Conservation (phyloP, 2,888 invertebrate genomes). For the Hirtodrosophila confusa region DNA sequence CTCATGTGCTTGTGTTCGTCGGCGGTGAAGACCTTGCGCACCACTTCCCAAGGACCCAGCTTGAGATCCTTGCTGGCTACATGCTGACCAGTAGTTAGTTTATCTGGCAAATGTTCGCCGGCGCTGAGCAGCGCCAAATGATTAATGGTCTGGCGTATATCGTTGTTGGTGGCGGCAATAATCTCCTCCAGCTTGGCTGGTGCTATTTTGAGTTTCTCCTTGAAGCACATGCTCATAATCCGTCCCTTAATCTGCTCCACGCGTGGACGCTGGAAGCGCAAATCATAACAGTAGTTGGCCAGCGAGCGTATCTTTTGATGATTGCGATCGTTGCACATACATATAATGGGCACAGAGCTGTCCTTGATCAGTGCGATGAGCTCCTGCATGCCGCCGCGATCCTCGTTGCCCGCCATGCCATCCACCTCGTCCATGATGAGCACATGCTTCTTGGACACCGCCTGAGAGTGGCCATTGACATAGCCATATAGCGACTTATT, state of each 20-base stretch:
- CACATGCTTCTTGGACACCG: constrained; percentile 91
- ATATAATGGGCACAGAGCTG: constrained; percentile 94
- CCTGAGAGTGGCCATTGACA: constrained; percentile 86
- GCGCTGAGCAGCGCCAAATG: constrained; percentile 93
- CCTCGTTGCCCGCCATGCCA: constrained; percentile 99
- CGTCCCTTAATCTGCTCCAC: constrained; percentile 96
- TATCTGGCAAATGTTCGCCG: constrained; percentile 83
- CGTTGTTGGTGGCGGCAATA: constrained; percentile 94
- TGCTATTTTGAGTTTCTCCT: constrained; percentile 93
- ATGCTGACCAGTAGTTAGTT: constrained; percentile 60
- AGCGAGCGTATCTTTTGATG: constrained; percentile 96
- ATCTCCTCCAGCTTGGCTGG: constrained; percentile 92
- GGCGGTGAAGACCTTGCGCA: constrained; percentile 93
- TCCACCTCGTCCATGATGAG: constrained; percentile 99
- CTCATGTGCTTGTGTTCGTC: constrained; percentile 91
- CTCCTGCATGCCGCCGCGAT: constrained; percentile 98
- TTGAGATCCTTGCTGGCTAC: constrained; percentile 92
- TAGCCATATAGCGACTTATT: constrained; percentile 90
- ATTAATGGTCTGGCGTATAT: constrained; percentile 96
- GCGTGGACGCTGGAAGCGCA: constrained; percentile 93
- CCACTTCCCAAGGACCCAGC: constrained; percentile 97
- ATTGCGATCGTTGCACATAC: constrained; percentile 99
- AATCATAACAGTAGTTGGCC: constrained; percentile 96
- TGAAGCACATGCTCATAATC: constrained; percentile 95
- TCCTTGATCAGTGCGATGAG: constrained; percentile 95